Percentiles rank a stretch among this genome's conserved stretches.
phyloP scores from a whole-genome alignment of 2,888 invertebrate genomes.

The Chrysolina americana region DNA sequence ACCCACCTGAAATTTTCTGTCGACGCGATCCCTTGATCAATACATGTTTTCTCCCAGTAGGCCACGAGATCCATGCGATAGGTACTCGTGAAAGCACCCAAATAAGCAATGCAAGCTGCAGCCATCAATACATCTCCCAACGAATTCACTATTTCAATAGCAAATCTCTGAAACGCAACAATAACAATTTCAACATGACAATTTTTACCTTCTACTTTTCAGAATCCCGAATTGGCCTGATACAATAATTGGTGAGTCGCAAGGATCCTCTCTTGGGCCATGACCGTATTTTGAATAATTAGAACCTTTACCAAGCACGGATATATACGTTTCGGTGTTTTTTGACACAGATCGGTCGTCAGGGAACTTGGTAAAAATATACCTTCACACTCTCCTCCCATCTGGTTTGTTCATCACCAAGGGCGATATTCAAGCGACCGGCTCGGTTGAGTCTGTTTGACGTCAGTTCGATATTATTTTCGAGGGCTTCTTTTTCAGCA shows the following conservation, averaged over 20 bases:
- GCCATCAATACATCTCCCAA: conserved; percentile 91
- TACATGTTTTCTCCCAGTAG: conserved; percentile 80
- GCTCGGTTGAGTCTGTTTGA: conserved; percentile 85
- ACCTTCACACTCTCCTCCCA: conserved; percentile 86
- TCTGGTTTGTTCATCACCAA: conserved; percentile 88
- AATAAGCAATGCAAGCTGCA: conserved; percentile 90
- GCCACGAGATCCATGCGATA: conserved; percentile 79
- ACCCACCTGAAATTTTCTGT: conserved; percentile 77
- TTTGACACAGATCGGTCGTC: too few relatives aligned
- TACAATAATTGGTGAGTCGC: too few relatives aligned
- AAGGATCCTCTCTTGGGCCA: too few relatives aligned
- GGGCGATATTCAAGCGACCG: conserved; percentile 86
- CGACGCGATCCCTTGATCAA: conserved; percentile 78
- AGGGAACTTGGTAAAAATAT: conserved; percentile 27
- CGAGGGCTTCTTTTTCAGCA: conserved; percentile 81
- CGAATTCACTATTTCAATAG: conserved; percentile 79
- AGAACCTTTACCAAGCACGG: too few relatives aligned
- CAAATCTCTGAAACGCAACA: conserved; percentile 72
- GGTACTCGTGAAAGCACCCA: conserved; percentile 88
- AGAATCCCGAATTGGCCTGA: too few relatives aligned
- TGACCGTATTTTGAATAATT: too few relatives aligned
- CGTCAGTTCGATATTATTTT: conserved; percentile 83
- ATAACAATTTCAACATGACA: background rate
- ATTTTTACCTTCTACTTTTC: too few relatives aligned
- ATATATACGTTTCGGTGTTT: too few relatives aligned